A percentile compares a stretch with the other conserved stretches of the same genome.
Evolutionary conservation across 2,888 invertebrate species (phyloP).

Genomic region (Watsonalla binaria): DNA sequence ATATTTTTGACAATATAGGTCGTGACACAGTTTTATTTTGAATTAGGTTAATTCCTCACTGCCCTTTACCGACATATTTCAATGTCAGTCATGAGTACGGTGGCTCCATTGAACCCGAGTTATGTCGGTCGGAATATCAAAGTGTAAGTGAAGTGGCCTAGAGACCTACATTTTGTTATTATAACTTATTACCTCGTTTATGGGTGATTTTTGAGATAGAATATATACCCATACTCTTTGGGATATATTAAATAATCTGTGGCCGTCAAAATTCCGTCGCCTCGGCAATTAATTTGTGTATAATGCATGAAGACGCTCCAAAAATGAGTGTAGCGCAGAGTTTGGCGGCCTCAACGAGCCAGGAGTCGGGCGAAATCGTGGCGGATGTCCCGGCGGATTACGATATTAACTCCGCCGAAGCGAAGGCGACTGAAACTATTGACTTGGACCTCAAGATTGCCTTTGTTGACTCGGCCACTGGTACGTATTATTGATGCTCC

Average conservation of each 20-base stretch:
- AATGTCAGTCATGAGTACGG: slow-evolving; percentile 82
- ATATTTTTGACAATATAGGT: slow-evolving; percentile 43
- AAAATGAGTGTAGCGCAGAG: slow-evolving; percentile 82
- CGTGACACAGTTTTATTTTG: slow-evolving; percentile 61
- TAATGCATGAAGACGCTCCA: slow-evolving; percentile 85
- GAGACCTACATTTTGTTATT: slow-evolving; percentile 88
- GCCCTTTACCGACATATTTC: slow-evolving; percentile 78
- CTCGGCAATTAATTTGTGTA: slow-evolving; percentile 67
- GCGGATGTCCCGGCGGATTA: slow-evolving; percentile 67
- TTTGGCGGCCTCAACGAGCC: slow-evolving; percentile 81
- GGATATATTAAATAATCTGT: slow-evolving; percentile 51
- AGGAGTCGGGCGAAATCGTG: slow-evolving; percentile 68
- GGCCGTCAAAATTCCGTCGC: slow-evolving; percentile 50
- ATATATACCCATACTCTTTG: slow-evolving; percentile 65
- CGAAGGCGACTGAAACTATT: slow-evolving; percentile 71
- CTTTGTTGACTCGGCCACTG: slow-evolving; percentile 79
- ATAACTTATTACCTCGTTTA: slow-evolving; percentile 52
- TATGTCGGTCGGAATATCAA: slow-evolving; percentile 87
- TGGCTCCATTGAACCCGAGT: slow-evolving; percentile 84
- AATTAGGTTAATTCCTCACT: slow-evolving; percentile 72
- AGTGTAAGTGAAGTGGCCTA: slow-evolving; percentile 93
- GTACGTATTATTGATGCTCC: slow-evolving; percentile 55
- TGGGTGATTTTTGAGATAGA: slow-evolving; percentile 80
- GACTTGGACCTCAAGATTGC: slow-evolving; percentile 81
- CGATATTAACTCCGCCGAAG: slow-evolving; percentile 63